Evolutionary conservation across 2,888 invertebrate genomes (phyloP), one percentile per base, ranked within the genome.

Genomic region (Epirrita christyi): DNA sequence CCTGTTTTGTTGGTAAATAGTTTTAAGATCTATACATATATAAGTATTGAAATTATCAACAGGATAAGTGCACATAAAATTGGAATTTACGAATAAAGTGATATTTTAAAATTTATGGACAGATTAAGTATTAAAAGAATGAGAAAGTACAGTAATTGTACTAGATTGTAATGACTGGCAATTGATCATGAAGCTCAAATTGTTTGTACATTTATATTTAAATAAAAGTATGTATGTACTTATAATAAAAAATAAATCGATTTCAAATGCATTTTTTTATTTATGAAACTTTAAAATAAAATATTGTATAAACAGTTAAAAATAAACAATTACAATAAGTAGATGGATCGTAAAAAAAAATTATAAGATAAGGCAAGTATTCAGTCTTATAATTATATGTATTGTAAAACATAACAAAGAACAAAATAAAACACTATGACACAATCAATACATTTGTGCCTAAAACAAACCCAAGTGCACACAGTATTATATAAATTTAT

Each of bases 141-240:
- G 13, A 27, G 14, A 36, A n/a, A 11, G n/a, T n/a, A 10, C 27
- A 27, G n/a, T 7, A 41, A 21, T 40, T 27, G 34, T 8, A 36
- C 21, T 37, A 9, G 34, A 21, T 40, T 27, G 34, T 8, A 36
- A 42, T 37, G 13, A 29, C 28, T 49, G n/a, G 36, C 14, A 36
- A 27, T 48, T 44, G 44, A 38, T 48, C 61, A 41, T 50, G 9
- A 32, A 40, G 77, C 73, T 76, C 75, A 75, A 75, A 71, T 59
- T 68, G 68, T 73, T 70, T 69, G 62, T 73, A 72, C 65, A 73
- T 72, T 72, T 63, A 61, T 73, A 67, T 63, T 61, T 67, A 65
- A 60, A 71, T 63, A 65, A 40, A n/a, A n/a, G n/a, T n/a, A n/a
- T 1, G 21, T 40, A 45, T 15, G 10, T 52, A 44, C 55, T 11